A percentile compares a stretch with the other conserved stretches of the same genome.
Evolutionary conservation across 2,113 vertebrate genomes (phyloP).

Genomic region (Corythornis cristatus): DNA sequence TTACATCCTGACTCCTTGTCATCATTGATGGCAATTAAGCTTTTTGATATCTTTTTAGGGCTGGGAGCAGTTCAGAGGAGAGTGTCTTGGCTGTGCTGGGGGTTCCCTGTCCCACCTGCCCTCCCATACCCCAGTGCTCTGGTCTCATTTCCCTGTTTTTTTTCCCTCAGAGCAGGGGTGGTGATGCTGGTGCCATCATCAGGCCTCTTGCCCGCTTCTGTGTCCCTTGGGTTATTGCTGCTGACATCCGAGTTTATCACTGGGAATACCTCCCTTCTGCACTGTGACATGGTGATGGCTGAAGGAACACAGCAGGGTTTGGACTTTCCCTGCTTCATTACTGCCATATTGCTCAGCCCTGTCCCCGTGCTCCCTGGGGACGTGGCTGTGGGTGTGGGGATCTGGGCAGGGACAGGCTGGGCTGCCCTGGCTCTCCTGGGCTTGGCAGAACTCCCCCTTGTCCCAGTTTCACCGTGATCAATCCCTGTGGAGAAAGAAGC

Average conservation of each 20-base stretch:
- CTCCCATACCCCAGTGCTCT: background rate
- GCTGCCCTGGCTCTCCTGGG: background rate
- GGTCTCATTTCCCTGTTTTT: background rate
- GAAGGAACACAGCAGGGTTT: conserved; percentile 34
- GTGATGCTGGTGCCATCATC: background rate
- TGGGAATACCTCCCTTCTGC: conserved; percentile 23
- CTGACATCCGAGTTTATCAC: conserved; percentile 13
- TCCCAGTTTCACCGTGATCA: fast-evolving
- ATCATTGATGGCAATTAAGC: too few species aligned
- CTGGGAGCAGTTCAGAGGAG: background rate
- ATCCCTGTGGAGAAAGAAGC: background rate
- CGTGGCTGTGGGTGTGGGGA: background rate
- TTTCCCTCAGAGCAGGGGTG: background rate
- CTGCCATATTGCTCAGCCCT: conserved; percentile 33
- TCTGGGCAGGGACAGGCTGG: background rate
- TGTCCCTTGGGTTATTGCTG: background rate
- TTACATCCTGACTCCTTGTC: too few species aligned
- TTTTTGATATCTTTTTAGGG: fast-evolving
- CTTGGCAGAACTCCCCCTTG: background rate
- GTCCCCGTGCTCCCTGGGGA: fast-evolving
- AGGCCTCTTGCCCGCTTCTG: background rate
- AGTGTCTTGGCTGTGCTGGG: fast-evolving
- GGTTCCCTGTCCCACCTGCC: background rate
- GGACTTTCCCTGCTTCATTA: conserved; percentile 51
- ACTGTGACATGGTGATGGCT: conserved; percentile 35